Evolutionary conservation across 2,113 vertebrate species (phyloP).

Genomic region (Microtus montanus): DNA sequence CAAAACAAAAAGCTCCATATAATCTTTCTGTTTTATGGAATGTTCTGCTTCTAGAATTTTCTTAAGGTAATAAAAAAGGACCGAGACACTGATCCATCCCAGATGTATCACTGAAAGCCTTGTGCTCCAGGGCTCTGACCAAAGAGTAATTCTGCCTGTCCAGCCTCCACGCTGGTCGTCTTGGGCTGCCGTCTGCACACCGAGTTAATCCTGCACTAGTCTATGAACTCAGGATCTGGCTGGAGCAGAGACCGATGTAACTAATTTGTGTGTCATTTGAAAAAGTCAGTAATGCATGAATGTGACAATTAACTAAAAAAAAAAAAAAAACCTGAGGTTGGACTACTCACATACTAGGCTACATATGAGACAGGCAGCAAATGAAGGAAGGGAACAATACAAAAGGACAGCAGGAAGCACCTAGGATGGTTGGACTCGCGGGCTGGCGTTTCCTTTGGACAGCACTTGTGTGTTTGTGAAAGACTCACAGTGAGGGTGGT

Average conservation of each 20-base stretch:
- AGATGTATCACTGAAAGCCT: background rate
- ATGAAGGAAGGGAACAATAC: background rate
- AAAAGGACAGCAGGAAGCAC: background rate
- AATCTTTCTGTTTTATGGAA: background rate
- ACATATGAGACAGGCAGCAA: background rate
- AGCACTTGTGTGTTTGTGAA: background rate
- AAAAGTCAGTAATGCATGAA: background rate
- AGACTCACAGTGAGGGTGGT: background rate
- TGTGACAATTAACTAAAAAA: background rate
- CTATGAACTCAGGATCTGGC: background rate
- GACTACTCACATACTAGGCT: background rate
- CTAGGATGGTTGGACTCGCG: too few species aligned
- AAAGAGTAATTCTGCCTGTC: background rate
- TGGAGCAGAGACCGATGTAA: background rate
- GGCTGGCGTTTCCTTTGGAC: background rate
- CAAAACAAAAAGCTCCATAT: background rate
- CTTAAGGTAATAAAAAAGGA: background rate
- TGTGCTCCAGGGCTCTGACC: background rate
- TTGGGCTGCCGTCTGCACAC: background rate
- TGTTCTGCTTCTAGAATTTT: background rate
- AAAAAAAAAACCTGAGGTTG: background rate
- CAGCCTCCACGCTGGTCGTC: background rate
- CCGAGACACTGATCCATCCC: background rate
- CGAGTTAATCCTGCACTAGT: accelerated
- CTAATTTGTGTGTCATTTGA: background rate